Evolutionary conservation across 2,888 invertebrate genomes (phyloP).

Genomic region (Spialia ferax): DNA sequence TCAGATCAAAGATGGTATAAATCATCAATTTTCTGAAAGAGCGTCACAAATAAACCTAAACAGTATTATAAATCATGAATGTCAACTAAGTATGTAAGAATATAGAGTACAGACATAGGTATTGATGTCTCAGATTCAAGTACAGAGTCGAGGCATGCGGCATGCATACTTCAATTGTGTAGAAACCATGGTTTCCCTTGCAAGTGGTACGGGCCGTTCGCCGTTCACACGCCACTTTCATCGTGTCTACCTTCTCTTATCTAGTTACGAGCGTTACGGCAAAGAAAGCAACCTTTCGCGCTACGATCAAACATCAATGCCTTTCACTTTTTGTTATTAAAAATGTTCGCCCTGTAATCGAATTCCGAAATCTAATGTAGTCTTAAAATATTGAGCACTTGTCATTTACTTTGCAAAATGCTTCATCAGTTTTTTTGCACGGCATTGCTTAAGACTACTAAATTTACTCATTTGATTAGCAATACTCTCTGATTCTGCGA

Average conservation of each 20-base stretch:
- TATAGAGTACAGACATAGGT: too few species aligned
- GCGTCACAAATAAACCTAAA: too few species aligned
- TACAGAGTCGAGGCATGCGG: neutral
- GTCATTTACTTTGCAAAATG: neutral
- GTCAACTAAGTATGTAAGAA: too few species aligned
- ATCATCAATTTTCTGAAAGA: too few species aligned
- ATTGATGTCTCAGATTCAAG: constrained; percentile 37
- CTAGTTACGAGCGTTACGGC: constrained; percentile 75
- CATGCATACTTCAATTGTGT: constrained; percentile 39
- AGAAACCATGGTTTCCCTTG: constrained; percentile 64
- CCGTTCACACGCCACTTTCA: constrained; percentile 79
- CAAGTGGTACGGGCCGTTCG: constrained; percentile 57
- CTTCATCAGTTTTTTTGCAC: neutral
- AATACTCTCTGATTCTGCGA: constrained; percentile 45
- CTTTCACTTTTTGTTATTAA: constrained; percentile 83
- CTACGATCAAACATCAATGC: constrained; percentile 58
- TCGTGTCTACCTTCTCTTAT: constrained; percentile 69
- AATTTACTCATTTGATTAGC: constrained; percentile 59
- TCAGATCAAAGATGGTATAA: too few species aligned
- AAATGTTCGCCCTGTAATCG: constrained; percentile 60
- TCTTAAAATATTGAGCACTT: neutral
- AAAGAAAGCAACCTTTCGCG: constrained; percentile 73
- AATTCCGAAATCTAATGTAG: constrained; percentile 23
- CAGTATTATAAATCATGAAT: too few species aligned
- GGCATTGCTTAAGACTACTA: constrained; percentile 47